phyloP scores from a whole-genome alignment of 2,113 vertebrate genomes.

The Thermophis baileyi region DNA sequence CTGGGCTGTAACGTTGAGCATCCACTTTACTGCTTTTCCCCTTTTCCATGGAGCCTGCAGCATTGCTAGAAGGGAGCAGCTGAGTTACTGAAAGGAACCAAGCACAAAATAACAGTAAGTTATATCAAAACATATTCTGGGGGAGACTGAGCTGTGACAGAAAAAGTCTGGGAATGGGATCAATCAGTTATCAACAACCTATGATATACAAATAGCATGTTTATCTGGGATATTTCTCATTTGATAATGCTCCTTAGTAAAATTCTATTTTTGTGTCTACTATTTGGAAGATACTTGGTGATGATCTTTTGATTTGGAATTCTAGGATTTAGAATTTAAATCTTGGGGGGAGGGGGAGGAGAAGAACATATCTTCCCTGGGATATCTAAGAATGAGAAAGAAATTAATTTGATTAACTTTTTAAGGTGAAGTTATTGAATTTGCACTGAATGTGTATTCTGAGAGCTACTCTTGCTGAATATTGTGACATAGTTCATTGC shows the following conservation, averaged over 20 bases:
- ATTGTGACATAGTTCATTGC: neutral
- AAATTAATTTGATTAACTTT: neutral
- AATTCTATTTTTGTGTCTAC: neutral
- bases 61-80: slow-evolving; percentile 60
- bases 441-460: neutral
- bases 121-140: neutral
- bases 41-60: slow-evolving; percentile 55
- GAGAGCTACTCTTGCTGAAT: neutral
- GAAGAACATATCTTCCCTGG: neutral
- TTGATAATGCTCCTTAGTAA: neutral
- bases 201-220: neutral
- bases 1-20: slow-evolving; percentile 56
- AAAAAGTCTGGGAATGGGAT: neutral
- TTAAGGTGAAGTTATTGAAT: neutral
- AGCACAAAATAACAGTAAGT: slow-evolving; percentile 37
- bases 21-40: slow-evolving; percentile 57
- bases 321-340: neutral
- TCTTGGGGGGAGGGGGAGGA: neutral
- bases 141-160: accelerated
- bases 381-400: neutral
- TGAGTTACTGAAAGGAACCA: slow-evolving; percentile 62
- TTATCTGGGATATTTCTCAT: neutral
- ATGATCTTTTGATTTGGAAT: neutral
- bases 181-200: neutral
- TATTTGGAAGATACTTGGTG: neutral